Percentiles rank a stretch among this genome's conserved stretches.
phyloP scores from a whole-genome alignment of 2,797 vertebrate genomes.

The Mus minutoides region DNA sequence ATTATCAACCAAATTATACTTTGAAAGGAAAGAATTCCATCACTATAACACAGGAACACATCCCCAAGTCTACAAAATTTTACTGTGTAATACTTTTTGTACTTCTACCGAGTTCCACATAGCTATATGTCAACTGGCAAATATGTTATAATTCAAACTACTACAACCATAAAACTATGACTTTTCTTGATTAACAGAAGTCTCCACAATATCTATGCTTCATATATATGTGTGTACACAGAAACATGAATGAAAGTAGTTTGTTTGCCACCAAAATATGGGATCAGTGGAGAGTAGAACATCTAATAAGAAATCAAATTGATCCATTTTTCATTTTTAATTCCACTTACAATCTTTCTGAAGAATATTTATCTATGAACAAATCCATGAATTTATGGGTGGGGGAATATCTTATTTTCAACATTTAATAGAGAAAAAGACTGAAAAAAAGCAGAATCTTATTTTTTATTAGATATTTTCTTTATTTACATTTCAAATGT shows the following conservation, averaged over 20 bases:
- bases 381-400: background rate
- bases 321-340: constrained; percentile 17
- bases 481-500: no score
- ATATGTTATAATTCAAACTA: constrained; percentile 41
- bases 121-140: constrained; percentile 10
- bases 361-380: background rate
- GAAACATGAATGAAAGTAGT: background rate
- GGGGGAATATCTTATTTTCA: background rate
- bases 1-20: constrained; percentile 69
- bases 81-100: constrained; percentile 55
- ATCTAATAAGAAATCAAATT: constrained; percentile 21
- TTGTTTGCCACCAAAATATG: constrained; percentile 32
- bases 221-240: background rate
- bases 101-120: constrained; percentile 54
- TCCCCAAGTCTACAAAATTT: constrained; percentile 28
- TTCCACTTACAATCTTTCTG: constrained; percentile 2
- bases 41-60: constrained; percentile 65
- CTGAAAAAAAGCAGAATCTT: background rate
- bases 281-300: background rate
- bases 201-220: background rate
- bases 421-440: background rate
- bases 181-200: constrained; percentile 64
- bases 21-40: constrained; percentile 66
- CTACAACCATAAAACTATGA: constrained; percentile 40
- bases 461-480: no score